Percentiles rank a stretch among this genome's conserved stretches.
These are phyloP conservation scores for Oligia fasciuncula DNA, from an alignment of 2,888 invertebrate species.

Conservation along the genomic window DNA sequence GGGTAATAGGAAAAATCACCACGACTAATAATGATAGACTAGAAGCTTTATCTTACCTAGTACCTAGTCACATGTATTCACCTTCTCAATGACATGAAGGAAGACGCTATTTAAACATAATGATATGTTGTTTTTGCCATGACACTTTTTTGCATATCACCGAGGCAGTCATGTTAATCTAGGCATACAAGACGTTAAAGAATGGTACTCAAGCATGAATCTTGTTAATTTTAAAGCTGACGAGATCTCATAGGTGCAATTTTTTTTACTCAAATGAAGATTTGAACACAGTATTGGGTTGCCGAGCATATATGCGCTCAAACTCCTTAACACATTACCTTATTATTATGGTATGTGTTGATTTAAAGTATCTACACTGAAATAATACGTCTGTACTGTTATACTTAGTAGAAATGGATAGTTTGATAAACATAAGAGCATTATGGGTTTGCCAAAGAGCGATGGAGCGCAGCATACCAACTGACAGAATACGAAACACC, in stretches of 20 bases:
- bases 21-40: slow-evolving; percentile 5
- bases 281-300: background rate
- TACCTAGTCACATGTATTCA: slow-evolving; percentile 2
- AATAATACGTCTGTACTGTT: background rate
- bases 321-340: background rate
- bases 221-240: slow-evolving; percentile 2
- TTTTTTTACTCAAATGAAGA: background rate
- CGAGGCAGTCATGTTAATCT: background rate
- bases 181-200: background rate
- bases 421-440: background rate
- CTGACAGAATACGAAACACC: too few relatives aligned
- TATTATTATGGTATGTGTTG: background rate
- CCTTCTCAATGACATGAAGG: slow-evolving; percentile 4
- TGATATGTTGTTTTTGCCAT: slow-evolving; percentile 1
- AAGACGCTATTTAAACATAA: slow-evolving; percentile 30
- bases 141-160: slow-evolving; percentile 31
- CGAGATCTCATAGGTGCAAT: background rate
- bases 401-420: background rate
- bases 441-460: too few relatives aligned
- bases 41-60: background rate
- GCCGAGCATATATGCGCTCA: background rate
- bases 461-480: too few relatives aligned
- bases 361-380: background rate
- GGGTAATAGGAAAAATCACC: background rate
- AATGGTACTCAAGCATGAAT: slow-evolving; percentile 1